Evolutionary conservation across 2,888 invertebrate genomes (phyloP).

Genomic region (Drosophila peninsularis): DNA sequence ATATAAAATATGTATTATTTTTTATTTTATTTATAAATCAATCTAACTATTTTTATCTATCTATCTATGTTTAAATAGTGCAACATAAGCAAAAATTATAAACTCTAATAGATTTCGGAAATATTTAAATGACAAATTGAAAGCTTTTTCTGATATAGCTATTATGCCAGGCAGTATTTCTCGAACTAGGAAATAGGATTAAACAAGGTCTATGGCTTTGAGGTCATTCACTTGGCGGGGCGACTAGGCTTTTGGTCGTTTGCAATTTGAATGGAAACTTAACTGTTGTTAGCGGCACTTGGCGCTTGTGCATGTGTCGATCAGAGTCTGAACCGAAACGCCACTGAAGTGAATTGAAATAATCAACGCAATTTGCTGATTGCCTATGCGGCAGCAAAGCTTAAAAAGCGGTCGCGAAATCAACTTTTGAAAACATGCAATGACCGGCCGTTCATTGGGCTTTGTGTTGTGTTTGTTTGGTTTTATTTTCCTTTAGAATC

Average conservation of each 20-base stretch:
- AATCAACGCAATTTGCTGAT: slow-evolving; percentile 73
- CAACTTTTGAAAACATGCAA: slow-evolving; percentile 59
- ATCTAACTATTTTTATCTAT: too few species aligned
- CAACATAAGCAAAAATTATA: too few species aligned
- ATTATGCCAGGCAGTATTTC: background rate
- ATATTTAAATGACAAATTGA: background rate
- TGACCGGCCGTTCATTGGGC: slow-evolving; percentile 55
- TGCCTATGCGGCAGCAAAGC: slow-evolving; percentile 36
- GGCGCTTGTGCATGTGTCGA: slow-evolving; percentile 24
- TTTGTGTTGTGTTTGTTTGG: slow-evolving; percentile 35
- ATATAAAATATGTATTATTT: too few species aligned
- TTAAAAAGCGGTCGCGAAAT: slow-evolving; percentile 27
- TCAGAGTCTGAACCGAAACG: slow-evolving; percentile 53
- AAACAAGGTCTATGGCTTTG: background rate
- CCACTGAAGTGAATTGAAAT: slow-evolving; percentile 68
- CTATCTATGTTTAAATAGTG: too few species aligned
- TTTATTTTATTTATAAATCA: too few species aligned
- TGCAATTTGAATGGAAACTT: slow-evolving; percentile 16
- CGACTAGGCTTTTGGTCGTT: background rate
- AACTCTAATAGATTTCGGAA: background rate
- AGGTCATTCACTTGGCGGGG: slow-evolving; percentile 26
- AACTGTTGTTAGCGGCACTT: slow-evolving; percentile 47
- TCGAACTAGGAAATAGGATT: background rate
- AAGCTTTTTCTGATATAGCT: background rate
- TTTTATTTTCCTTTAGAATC: slow-evolving; percentile 25